Conservation (phyloP, 2,113 vertebrate genomes). For the Todiramphus chloris region DNA sequence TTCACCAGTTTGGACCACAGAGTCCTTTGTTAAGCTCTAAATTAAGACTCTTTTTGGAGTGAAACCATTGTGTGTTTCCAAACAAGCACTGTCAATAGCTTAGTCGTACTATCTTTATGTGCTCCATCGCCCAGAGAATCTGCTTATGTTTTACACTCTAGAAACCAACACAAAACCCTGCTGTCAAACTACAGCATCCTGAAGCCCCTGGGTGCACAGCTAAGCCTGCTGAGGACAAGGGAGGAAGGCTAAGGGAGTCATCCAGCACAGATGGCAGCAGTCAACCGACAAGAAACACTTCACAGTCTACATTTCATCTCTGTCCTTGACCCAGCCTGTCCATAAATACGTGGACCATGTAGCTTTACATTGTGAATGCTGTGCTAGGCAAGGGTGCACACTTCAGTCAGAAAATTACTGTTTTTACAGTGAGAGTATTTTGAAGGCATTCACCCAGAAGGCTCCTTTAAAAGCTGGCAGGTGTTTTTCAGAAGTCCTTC, state of each 20-base stretch:
- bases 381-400: neutral
- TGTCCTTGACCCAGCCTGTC: neutral
- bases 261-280: neutral
- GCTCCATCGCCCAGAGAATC: neutral
- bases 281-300: neutral
- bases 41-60: neutral
- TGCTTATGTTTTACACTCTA: neutral
- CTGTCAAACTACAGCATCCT: neutral
- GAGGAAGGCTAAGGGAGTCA: neutral
- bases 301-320: neutral
- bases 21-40: neutral
- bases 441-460: neutral
- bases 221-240: neutral
- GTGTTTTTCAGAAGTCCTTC: neutral
- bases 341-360: fast-evolving
- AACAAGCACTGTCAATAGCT: neutral
- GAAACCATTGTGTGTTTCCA: neutral
- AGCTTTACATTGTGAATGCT: neutral
- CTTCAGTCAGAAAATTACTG: neutral
- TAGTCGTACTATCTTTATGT: neutral
- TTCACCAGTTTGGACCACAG: neutral
- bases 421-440: neutral
- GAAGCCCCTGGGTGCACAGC: neutral
- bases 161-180: neutral
- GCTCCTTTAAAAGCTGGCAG: neutral